Percentiles rank a stretch among this genome's conserved stretches.
Conservation (phyloP, 1,140 invertebrate species). For the Hypothenemus hampei region DNA sequence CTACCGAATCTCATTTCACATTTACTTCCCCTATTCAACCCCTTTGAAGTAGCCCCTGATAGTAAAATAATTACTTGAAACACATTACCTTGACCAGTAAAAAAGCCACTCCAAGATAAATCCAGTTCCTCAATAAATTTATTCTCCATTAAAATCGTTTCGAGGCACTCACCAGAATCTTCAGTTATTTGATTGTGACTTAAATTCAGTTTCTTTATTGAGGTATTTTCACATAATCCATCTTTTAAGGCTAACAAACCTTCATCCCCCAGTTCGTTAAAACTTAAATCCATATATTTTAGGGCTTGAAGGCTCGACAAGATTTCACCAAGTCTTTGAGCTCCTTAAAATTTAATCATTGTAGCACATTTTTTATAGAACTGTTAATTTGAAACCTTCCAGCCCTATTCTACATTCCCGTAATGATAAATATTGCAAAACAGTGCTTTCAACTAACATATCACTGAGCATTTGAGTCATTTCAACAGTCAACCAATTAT, state of each 20-base stretch:
- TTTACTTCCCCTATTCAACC: no score
- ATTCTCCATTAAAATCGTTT: conserved; percentile 45
- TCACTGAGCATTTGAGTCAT: conserved; percentile 45
- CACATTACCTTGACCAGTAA: conserved; percentile 32
- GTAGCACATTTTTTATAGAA: neutral
- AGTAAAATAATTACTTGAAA: no score
- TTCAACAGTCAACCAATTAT: conserved; percentile 47
- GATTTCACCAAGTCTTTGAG: conserved; percentile 38
- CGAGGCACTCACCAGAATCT: conserved; percentile 39
- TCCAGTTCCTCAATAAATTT: conserved; percentile 46
- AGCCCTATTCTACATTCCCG: conserved; percentile 47
- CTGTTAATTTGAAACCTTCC: conserved; percentile 28
- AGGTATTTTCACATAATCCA: conserved; percentile 40
- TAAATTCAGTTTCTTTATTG: conserved; percentile 43
- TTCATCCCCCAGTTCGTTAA: conserved; percentile 45
- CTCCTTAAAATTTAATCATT: conserved; percentile 30
- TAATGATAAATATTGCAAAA: conserved; percentile 45
- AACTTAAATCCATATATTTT: conserved; percentile 43
- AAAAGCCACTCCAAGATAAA: conserved; percentile 49
- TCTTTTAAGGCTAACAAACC: conserved; percentile 42
- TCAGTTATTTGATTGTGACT: conserved; percentile 47
- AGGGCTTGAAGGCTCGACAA: conserved; percentile 40
- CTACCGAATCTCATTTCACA: no score
- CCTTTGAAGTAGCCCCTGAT: no score
- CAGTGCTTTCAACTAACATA: conserved; percentile 46